Percentiles rank a stretch among this genome's conserved stretches.
Evolutionary conservation across 2,888 invertebrate genomes (phyloP).

Genomic region (Apomyelois bistriatella): DNA sequence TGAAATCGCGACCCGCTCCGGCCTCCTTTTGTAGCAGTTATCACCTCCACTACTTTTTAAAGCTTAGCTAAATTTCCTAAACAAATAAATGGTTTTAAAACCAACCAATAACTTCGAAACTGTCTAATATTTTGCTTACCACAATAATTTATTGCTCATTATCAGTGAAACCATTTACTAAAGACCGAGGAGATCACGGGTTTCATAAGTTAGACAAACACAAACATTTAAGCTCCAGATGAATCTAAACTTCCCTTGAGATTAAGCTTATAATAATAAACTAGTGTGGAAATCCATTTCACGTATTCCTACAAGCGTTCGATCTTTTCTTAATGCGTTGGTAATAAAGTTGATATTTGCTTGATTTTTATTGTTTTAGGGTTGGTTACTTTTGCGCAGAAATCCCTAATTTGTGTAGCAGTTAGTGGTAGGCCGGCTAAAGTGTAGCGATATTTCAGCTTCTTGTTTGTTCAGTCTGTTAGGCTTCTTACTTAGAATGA

Average conservation of each 20-base stretch:
- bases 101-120: background rate
- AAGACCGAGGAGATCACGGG: background rate
- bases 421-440: conserved; percentile 41
- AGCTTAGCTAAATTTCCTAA: too few species aligned
- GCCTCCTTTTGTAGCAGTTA: too few species aligned
- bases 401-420: conserved; percentile 46
- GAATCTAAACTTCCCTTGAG: conserved; percentile 38
- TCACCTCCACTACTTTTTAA: too few species aligned
- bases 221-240: conserved; percentile 17
- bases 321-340: conserved; percentile 11
- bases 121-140: background rate
- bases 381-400: conserved; percentile 41
- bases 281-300: conserved; percentile 33
- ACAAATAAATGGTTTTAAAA: too few species aligned
- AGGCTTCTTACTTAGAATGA: conserved; percentile 20
- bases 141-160: background rate
- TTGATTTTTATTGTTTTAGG: background rate
- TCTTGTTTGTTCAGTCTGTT: conserved; percentile 41
- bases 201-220: conserved; percentile 11
- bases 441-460: conserved; percentile 34
- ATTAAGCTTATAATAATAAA: conserved; percentile 51
- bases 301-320: background rate
- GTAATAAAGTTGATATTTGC: conserved; percentile 18
- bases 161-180: background rate
- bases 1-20: too few species aligned